These are phyloP conservation scores for Acridotheres tristis DNA, from an alignment of 2,797 vertebrate genomes.

Conservation along the genomic window DNA sequence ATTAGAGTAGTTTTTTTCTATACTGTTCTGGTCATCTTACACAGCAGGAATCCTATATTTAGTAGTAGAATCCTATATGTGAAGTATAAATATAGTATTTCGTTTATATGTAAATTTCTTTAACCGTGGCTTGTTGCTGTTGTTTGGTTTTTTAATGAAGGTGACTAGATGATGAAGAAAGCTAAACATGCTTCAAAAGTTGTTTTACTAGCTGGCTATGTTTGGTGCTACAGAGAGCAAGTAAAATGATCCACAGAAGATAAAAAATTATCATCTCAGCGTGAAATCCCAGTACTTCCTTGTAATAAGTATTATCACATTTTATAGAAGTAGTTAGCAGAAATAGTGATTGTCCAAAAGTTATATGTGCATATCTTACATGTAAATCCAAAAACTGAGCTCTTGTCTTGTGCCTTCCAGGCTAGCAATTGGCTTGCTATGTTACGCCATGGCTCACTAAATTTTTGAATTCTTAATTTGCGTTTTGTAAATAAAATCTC, in stretches of 20 bases:
- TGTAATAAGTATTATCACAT: not conserved
- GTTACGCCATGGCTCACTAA: not conserved
- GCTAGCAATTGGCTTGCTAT: not conserved
- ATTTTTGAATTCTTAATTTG: not conserved
- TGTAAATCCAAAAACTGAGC: not conserved
- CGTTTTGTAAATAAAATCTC: not conserved
- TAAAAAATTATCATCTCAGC: not conserved
- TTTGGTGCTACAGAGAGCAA: not conserved
- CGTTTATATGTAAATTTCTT: not conserved
- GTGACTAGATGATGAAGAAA: not conserved
- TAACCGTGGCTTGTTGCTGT: not conserved
- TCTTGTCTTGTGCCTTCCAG: not conserved
- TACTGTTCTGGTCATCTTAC: not conserved
- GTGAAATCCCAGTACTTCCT: not conserved
- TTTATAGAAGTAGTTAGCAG: not conserved
- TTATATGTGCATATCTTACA: not conserved
- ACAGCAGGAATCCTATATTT: not conserved
- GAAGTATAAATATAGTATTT: not conserved
- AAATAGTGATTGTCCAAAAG: not conserved
- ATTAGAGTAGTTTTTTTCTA: not conserved
- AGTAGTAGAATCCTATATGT: not conserved
- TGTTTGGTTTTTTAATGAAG: not conserved
- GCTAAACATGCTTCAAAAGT: not conserved
- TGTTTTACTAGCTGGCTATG: not conserved
- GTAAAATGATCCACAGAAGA: not conserved